These are phyloP conservation scores for Cinclus mexicanus DNA, from an alignment of 2,113 vertebrate species.

Conservation along the genomic window DNA sequence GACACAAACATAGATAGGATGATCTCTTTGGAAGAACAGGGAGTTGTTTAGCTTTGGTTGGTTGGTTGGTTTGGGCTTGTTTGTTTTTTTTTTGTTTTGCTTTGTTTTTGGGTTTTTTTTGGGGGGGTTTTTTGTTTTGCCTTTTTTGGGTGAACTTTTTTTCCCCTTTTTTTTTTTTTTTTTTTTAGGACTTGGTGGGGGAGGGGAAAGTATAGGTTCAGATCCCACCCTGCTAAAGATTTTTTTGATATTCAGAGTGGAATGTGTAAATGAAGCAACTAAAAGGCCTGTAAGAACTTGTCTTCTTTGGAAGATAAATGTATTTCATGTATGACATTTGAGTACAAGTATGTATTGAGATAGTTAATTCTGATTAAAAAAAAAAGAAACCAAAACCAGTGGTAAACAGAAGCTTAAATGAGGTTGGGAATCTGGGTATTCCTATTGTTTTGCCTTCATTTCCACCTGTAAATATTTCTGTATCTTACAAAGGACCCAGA, in stretches of 20 bases:
- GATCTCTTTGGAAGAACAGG: neutral
- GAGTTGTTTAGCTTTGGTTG: neutral
- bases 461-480: neutral
- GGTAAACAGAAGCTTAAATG: neutral
- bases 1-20: neutral
- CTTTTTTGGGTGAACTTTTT: neutral
- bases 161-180: neutral
- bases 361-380: neutral
- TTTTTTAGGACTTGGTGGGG: too few relatives aligned
- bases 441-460: neutral
- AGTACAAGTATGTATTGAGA: neutral
- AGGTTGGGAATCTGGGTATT: neutral
- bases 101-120: neutral
- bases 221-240: neutral
- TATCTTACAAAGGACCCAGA: neutral
- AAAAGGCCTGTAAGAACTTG: neutral
- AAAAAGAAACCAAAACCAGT: neutral
- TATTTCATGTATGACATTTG: neutral
- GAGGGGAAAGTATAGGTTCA: neutral
- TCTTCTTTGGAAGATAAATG: neutral
- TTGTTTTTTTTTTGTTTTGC: neutral
- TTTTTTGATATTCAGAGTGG: neutral
- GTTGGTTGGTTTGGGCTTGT: rapidly evolving
- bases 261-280: neutral
- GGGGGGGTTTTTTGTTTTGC: neutral